Conservation (phyloP, 2,888 invertebrate species). For the Tipula lateralis region DNA sequence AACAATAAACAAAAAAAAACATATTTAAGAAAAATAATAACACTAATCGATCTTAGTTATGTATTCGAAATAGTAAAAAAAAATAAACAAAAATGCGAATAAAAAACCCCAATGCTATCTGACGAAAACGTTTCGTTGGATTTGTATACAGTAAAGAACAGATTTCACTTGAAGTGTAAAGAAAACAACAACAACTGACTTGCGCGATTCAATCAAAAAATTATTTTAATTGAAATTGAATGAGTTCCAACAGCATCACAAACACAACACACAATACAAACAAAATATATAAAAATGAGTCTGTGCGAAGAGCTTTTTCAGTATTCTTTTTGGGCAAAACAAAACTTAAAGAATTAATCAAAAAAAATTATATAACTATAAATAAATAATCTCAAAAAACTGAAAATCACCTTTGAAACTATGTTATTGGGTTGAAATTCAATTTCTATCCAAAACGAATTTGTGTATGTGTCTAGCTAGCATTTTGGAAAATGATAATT, state of each 20-base stretch:
- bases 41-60: conserved; percentile 29
- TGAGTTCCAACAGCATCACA: not conserved
- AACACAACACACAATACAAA: not conserved
- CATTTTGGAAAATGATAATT: not conserved
- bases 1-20: not conserved
- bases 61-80: not conserved
- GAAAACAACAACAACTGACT: not conserved
- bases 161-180: conserved; percentile 7
- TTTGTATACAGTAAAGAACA: conserved; percentile 24
- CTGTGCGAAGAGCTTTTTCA: not conserved
- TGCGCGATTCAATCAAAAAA: not conserved
- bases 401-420: conserved; percentile 14
- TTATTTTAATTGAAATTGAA: conserved; percentile 19
- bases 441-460: not conserved
- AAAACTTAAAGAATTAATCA: not conserved
- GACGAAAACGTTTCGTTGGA: not conserved
- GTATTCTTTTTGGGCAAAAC: not conserved
- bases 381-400: not conserved
- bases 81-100: not conserved
- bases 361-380: conserved; percentile 3
- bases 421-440: conserved; percentile 25
- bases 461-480: not conserved
- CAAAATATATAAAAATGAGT: not conserved
- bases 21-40: conserved; percentile 12
- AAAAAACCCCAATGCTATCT: not conserved